These are phyloP conservation scores for Calcarius ornatus DNA, from an alignment of 2,113 vertebrate species.

Conservation along the genomic window DNA sequence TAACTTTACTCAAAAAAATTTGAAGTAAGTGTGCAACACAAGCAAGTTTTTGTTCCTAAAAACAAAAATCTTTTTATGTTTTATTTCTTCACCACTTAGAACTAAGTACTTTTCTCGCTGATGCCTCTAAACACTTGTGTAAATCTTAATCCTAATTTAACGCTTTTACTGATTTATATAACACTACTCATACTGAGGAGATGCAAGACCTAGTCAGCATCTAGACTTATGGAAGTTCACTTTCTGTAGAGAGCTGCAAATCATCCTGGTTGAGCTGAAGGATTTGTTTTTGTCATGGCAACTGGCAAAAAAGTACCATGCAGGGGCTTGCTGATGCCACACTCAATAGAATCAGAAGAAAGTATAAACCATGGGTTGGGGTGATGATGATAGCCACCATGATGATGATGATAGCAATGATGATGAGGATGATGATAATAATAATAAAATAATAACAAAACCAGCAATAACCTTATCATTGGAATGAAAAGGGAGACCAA, in stretches of 20 bases:
- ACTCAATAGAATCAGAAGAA: background rate
- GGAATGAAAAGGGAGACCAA: background rate
- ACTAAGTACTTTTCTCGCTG: background rate
- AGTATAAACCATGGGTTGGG: background rate
- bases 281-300: background rate
- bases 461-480: background rate
- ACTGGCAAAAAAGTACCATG: background rate
- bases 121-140: background rate
- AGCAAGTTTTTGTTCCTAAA: background rate
- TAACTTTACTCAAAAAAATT: background rate
- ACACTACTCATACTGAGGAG: background rate
- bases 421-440: fast-evolving
- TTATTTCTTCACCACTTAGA: background rate
- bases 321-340: background rate
- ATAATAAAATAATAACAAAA: background rate
- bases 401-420: background rate
- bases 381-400: too few species aligned
- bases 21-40: background rate
- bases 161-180: background rate
- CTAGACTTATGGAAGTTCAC: background rate
- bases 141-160: background rate
- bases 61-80: background rate
- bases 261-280: background rate
- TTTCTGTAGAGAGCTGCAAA: background rate
- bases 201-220: background rate